Base-by-base conservation (phyloP, 2,888 invertebrate species). In the Tetheella fluctuosa region DNA sequence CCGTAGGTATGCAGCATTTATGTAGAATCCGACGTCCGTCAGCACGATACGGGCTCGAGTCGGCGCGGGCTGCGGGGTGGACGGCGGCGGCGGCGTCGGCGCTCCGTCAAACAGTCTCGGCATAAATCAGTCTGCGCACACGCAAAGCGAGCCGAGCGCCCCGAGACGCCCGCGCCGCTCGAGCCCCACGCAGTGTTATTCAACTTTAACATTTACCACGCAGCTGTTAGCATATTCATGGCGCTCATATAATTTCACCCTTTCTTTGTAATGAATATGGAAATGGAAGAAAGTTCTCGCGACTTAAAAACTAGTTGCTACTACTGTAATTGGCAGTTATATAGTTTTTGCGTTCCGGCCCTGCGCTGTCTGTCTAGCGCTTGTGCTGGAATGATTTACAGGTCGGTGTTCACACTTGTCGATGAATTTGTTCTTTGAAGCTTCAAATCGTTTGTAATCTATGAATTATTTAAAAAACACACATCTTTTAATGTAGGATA, bases 271-370 rank as follows among this genome's bases (percentile, higher is more conserved):
- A 87, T 89, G 88, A 87, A 90, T 91, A 92, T 91, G 89, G 82
- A 85, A 81, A 89, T 91, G 65, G 86, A 89, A 91, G 92, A 92
- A 92, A 92, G 92, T 92, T 91, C 91, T 90, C 91, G 87, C 85
- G 83, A 71, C 68, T 82, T 80, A 89, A 89, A 90, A 90, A 90
- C 86, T 86, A 81, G 84, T 80, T 73, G 85, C 87, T 85, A 81
- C 86, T 83, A 81, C 86, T 83, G 83, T 90, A 91, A 90, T 90
- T 89, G 90, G 84, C 79, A 78, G 83, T 77, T 79, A 69, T 70
- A 69, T 70, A 59, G 77, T 87, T 88, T 88, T 89, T 88, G 83
- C 75, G 69, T 6, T 59, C 57, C 48, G 15, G 48, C 42, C 42
- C 20, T 52, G 61, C 61, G 61, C 37, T 59, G 53, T 60, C 59